Evolutionary conservation across 2,797 vertebrate species (phyloP).

Genomic region (Harpagifer antarcticus): DNA sequence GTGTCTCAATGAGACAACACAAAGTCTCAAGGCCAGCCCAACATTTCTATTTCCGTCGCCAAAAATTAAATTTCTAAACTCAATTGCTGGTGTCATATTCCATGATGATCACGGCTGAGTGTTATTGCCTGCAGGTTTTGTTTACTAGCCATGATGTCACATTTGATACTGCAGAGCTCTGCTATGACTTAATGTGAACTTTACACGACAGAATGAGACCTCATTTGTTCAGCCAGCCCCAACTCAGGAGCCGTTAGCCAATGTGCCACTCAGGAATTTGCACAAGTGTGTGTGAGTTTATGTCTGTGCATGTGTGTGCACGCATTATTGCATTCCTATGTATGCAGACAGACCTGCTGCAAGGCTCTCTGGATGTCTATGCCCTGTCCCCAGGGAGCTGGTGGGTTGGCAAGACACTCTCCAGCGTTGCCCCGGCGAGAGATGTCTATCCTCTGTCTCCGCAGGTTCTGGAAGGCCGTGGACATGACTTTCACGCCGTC

Average conservation of each 20-base stretch:
- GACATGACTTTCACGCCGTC: constrained; percentile 98
- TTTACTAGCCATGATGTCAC: constrained; percentile 83
- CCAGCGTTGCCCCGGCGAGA: constrained; percentile 97
- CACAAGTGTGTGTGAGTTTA: neutral
- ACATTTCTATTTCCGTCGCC: constrained; percentile 56
- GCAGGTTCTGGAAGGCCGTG: constrained; percentile 95
- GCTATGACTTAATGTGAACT: constrained; percentile 81
- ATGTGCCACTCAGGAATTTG: constrained; percentile 76
- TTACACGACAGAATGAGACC: constrained; percentile 82
- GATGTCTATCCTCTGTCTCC: constrained; percentile 97
- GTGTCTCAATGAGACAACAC: constrained; percentile 14
- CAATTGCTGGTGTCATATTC: constrained; percentile 82
- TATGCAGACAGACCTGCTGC: constrained; percentile 89
- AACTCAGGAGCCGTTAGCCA: constrained; percentile 76
- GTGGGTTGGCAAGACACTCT: constrained; percentile 97
- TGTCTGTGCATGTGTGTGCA: constrained; percentile 10
- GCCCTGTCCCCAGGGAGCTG: constrained; percentile 98
- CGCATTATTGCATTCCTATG: constrained; percentile 6
- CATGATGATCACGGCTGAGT: constrained; percentile 77
- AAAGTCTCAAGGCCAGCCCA: constrained; percentile 49
- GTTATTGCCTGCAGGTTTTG: constrained; percentile 78
- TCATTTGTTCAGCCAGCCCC: constrained; percentile 82
- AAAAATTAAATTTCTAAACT: constrained; percentile 80
- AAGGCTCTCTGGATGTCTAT: constrained; percentile 99
- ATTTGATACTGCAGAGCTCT: constrained; percentile 77